A percentile compares a stretch with the other conserved stretches of the same genome.
phyloP scores from a whole-genome alignment of 2,888 invertebrate species.

The Stenotaenia linearis region DNA sequence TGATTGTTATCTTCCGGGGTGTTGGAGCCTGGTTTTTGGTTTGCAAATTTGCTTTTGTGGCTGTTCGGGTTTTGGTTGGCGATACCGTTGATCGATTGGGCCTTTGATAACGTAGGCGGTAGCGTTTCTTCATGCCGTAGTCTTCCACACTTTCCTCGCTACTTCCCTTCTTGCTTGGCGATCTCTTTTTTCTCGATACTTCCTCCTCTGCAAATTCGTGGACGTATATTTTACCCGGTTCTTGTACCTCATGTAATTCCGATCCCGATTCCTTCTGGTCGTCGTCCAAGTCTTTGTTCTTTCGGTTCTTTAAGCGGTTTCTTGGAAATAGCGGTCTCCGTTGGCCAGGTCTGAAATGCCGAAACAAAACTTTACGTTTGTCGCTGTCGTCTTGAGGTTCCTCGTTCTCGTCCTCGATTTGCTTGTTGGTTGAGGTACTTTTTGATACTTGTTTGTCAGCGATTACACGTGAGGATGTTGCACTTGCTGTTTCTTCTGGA shows the following conservation, averaged over 20 bases:
- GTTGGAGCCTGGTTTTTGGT: background rate
- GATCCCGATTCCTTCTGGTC: conserved; percentile 30
- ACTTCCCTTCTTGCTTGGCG: background rate
- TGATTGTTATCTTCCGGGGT: conserved; percentile 10
- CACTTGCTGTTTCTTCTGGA: background rate
- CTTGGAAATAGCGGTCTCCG: background rate
- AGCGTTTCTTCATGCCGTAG: conserved; percentile 22
- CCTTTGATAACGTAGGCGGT: background rate
- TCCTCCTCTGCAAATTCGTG: background rate
- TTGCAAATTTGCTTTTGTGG: background rate
- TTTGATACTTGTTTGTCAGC: background rate
- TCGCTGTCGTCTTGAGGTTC: conserved; percentile 21
- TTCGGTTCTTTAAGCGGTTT: background rate
- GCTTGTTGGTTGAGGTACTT: background rate
- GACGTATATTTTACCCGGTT: background rate
- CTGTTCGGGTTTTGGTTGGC: background rate
- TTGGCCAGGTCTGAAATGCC: conserved; percentile 27
- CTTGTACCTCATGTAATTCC: background rate
- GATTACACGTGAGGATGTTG: background rate
- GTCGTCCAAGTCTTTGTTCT: background rate
- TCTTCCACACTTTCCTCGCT: conserved; percentile 16
- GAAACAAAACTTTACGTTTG: conserved; percentile 24
- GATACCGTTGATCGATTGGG: conserved; percentile 21
- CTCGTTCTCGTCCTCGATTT: conserved; percentile 10
- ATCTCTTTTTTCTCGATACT: conserved; percentile 11